Percentiles rank a stretch among this genome's conserved stretches.
Conservation (phyloP, 1,140 invertebrate species). For the Caenorhabditis brenneri region DNA sequence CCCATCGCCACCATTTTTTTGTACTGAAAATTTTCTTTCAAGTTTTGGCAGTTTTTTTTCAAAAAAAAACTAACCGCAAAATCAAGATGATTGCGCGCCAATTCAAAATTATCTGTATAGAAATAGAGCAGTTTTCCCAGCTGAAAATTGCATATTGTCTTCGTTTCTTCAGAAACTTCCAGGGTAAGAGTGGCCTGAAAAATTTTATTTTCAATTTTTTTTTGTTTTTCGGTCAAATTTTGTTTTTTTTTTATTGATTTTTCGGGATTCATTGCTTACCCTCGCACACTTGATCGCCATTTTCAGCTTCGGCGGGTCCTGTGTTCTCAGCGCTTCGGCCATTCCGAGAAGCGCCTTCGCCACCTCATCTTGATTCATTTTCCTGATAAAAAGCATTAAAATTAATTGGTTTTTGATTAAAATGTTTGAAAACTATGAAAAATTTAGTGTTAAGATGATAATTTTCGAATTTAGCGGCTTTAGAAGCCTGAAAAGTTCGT, state of each 20-base stretch:
- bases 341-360: constrained; percentile 34
- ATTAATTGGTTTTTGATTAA: background rate
- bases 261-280: background rate
- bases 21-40: constrained; percentile 44
- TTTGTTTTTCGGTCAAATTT: background rate
- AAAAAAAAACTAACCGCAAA: constrained; percentile 18
- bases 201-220: background rate
- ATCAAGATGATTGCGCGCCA: constrained; percentile 11
- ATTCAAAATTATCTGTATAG: constrained; percentile 42
- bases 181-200: constrained; percentile 11
- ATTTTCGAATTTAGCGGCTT: no score
- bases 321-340: constrained; percentile 45
- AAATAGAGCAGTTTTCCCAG: constrained; percentile 48
- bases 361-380: constrained; percentile 36
- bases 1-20: constrained; percentile 14
- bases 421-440: background rate
- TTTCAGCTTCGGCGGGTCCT: constrained; percentile 33
- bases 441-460: no score
- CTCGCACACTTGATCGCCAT: constrained; percentile 52
- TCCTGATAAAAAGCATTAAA: background rate
- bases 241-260: background rate
- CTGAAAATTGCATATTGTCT: constrained; percentile 24
- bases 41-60: background rate
- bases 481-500: no score
- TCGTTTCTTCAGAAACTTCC: background rate